These are phyloP conservation scores for Plutomurus gul DNA, from an alignment of 1,140 invertebrate species.

Conservation along the genomic window DNA sequence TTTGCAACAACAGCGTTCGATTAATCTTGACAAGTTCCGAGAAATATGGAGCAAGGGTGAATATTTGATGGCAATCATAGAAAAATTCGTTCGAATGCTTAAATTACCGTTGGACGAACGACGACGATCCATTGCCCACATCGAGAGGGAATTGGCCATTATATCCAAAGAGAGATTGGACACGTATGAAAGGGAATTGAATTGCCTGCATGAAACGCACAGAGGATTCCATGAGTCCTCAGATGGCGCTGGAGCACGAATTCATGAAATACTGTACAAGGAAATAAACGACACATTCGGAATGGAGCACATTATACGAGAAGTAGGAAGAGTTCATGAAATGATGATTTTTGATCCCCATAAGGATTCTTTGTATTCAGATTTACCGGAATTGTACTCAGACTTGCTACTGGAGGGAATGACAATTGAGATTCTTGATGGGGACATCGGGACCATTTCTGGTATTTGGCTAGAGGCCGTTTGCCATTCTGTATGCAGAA, in stretches of 20 bases:
- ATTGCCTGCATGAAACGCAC: background rate
- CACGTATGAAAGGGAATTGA: background rate
- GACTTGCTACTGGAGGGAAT: background rate
- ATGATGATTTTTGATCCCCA: background rate
- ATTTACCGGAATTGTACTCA: background rate
- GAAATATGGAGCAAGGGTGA: no score
- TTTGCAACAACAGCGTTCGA: no score
- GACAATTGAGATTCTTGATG: slow-evolving; percentile 35
- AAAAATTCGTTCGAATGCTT: background rate
- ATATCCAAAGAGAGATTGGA: background rate
- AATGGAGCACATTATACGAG: slow-evolving; percentile 8
- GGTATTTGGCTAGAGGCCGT: background rate
- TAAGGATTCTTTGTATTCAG: background rate
- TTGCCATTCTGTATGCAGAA: background rate
- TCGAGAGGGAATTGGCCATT: background rate
- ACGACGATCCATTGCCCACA: background rate
- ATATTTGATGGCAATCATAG: no score
- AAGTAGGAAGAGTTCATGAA: background rate
- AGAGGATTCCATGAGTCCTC: background rate
- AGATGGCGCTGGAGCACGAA: background rate
- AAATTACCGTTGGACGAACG: background rate
- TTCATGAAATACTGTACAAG: background rate
- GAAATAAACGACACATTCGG: background rate
- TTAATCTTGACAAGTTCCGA: no score
- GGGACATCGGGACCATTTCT: background rate